Evolutionary conservation across 2,888 invertebrate species (phyloP).

Genomic region (Drymonia ruficornis): DNA sequence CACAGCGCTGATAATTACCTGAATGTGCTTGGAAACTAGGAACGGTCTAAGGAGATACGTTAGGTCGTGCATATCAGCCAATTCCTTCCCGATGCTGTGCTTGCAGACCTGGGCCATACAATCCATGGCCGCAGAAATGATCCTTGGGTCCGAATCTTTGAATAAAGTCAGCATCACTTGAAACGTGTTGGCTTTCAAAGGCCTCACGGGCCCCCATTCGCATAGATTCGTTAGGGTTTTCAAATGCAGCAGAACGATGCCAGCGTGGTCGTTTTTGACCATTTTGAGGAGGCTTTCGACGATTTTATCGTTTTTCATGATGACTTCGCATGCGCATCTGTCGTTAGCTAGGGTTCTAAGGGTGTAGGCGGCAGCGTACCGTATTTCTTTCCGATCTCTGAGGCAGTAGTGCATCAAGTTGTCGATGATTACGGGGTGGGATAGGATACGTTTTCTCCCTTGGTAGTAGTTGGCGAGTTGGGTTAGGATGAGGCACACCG

Average conservation of each 20-base stretch:
- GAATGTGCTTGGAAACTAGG: conserved; percentile 42
- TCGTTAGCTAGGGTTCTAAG: conserved; percentile 59
- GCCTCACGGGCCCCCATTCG: conserved; percentile 63
- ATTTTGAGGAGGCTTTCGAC: conserved; percentile 67
- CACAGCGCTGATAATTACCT: conserved; percentile 59
- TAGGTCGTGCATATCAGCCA: conserved; percentile 68
- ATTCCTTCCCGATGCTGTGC: conserved; percentile 61
- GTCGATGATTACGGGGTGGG: conserved; percentile 53
- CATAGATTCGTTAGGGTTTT: conserved; percentile 60
- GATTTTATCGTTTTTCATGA: conserved; percentile 54
- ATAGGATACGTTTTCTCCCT: conserved; percentile 61
- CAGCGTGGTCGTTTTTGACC: conserved; percentile 65
- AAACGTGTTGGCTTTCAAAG: conserved; percentile 69
- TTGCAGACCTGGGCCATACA: conserved; percentile 71
- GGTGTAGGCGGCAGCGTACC: conserved; percentile 68
- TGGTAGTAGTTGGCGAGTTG: conserved; percentile 59
- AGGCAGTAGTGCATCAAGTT: conserved; percentile 61
- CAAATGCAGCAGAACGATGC: conserved; percentile 64
- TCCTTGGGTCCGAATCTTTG: conserved; percentile 47
- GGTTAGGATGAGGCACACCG: conserved; percentile 63
- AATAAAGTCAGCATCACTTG: conserved; percentile 62
- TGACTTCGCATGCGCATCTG: conserved; percentile 55
- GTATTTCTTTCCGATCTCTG: conserved; percentile 68
- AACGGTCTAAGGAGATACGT: conserved; percentile 50
- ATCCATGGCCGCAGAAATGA: conserved; percentile 64